Conservation (phyloP, 2,113 vertebrate species). For the Azemiops feae region DNA sequence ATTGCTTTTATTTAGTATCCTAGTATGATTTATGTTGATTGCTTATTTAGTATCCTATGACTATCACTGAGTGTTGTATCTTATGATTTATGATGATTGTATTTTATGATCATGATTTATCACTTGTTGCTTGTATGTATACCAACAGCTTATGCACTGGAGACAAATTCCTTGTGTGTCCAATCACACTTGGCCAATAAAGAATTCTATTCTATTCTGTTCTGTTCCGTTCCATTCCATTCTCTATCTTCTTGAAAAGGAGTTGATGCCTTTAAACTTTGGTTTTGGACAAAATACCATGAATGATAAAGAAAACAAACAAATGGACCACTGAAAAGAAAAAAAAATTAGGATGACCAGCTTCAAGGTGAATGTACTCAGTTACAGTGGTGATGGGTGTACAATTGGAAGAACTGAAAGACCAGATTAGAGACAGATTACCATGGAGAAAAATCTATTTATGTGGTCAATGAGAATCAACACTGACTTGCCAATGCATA, state of each 20-base stretch:
- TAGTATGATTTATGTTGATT: too few species aligned
- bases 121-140: too few species aligned
- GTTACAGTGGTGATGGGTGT: background rate
- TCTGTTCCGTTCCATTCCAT: too few species aligned
- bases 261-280: background rate
- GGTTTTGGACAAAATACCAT: background rate
- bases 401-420: background rate
- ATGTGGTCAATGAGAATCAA: background rate
- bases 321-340: background rate
- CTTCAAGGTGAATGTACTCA: background rate
- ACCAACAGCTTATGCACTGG: too few species aligned
- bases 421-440: background rate
- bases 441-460: background rate
- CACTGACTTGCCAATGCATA: background rate
- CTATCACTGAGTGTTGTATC: too few species aligned
- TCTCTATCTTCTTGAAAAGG: background rate
- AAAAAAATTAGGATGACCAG: background rate
- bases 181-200: too few species aligned
- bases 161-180: too few species aligned
- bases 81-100: too few species aligned
- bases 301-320: background rate
- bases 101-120: too few species aligned
- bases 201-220: too few species aligned
- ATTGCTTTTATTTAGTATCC: too few species aligned
- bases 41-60: too few species aligned